Conservation (phyloP, 2,113 vertebrate genomes). For the Semnornis frantzii region DNA sequence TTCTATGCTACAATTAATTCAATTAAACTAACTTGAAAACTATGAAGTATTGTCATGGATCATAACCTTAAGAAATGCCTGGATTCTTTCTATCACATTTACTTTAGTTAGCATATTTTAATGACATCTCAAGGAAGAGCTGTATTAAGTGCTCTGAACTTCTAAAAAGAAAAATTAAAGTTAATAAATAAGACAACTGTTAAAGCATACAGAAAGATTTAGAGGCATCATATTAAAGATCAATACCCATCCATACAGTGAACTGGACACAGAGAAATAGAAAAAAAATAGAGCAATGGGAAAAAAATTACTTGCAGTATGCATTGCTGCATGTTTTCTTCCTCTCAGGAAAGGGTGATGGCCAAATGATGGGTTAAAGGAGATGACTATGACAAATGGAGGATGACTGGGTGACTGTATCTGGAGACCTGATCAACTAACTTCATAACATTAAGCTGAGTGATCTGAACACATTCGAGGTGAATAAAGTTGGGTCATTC, state of each 20-base stretch:
- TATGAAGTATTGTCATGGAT: constrained; percentile 60
- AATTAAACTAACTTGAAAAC: constrained; percentile 66
- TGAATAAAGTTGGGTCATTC: background rate
- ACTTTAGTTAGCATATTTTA: constrained; percentile 77
- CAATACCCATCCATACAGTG: background rate
- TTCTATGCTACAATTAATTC: constrained; percentile 70
- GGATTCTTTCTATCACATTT: constrained; percentile 23
- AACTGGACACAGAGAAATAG: background rate
- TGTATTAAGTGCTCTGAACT: constrained; percentile 24
- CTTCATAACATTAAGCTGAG: background rate
- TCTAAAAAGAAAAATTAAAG: background rate
- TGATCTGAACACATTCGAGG: background rate
- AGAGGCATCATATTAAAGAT: constrained; percentile 39
- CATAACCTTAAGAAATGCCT: constrained; percentile 70
- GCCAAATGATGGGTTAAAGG: background rate
- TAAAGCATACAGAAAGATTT: background rate
- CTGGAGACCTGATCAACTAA: background rate
- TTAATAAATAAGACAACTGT: constrained; percentile 25
- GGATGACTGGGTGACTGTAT: background rate
- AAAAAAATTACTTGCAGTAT: background rate
- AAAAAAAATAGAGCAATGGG: background rate
- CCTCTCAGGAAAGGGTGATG: background rate
- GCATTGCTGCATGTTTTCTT: background rate
- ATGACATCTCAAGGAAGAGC: constrained; percentile 46
- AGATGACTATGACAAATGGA: background rate